Evolutionary conservation across 2,797 vertebrate species (phyloP).

Genomic region (Microchirus variegatus): DNA sequence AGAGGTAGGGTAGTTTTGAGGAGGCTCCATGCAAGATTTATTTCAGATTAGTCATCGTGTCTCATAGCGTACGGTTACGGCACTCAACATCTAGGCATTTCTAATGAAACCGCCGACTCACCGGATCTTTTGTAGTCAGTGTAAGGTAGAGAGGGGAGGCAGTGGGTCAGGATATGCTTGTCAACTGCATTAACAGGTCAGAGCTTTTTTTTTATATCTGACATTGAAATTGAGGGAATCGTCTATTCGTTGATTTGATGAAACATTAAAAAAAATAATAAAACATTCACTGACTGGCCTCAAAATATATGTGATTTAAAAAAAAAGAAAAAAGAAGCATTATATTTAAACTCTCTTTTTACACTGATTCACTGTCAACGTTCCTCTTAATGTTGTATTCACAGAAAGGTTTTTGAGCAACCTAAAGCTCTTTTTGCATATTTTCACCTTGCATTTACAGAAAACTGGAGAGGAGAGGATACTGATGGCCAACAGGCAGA

Average conservation of each 20-base stretch:
- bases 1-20: conserved; percentile 7
- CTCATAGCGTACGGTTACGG: conserved; percentile 41
- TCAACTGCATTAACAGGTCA: conserved; percentile 64
- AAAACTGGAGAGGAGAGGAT: conserved; percentile 26
- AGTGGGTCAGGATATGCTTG: conserved; percentile 48
- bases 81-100: conserved; percentile 45
- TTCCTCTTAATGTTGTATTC: conserved; percentile 15
- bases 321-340: too few species aligned
- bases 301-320: conserved; percentile 19
- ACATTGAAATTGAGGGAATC: conserved; percentile 69
- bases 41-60: conserved; percentile 42
- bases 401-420: conserved; percentile 7
- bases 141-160: neutral
- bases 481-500: conserved; percentile 41
- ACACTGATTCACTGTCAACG: conserved; percentile 22
- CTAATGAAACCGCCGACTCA: conserved; percentile 43
- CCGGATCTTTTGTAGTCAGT: conserved; percentile 28
- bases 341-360: conserved; percentile 26
- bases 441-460: conserved; percentile 21
- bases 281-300: too few species aligned
- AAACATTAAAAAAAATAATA: conserved; percentile 48
- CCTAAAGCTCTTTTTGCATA: conserved; percentile 20
- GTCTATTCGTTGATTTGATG: conserved; percentile 67
- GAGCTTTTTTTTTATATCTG: conserved; percentile 39
- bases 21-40: conserved; percentile 13